A percentile compares a stretch with the other conserved stretches of the same genome.
Conservation (phyloP, 2,797 vertebrate species). For the Cichlasoma orientale region DNA sequence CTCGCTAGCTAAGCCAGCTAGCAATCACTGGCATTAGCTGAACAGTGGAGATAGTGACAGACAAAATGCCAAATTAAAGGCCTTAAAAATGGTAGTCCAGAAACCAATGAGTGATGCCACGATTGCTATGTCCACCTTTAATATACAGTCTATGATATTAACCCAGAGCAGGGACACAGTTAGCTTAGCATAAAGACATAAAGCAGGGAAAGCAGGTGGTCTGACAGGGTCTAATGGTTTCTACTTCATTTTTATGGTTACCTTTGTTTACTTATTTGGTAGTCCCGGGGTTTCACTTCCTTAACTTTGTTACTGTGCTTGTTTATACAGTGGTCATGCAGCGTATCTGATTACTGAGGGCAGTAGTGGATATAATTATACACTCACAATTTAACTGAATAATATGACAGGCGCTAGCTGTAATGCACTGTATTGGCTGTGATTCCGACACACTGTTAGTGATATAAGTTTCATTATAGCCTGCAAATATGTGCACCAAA, state of each 20-base stretch:
- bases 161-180: not conserved
- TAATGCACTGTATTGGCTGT: not conserved
- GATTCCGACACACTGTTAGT: not conserved
- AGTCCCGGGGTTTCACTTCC: too few relatives aligned
- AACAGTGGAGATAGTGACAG: not conserved
- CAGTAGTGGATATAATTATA: not conserved
- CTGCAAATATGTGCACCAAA: not conserved
- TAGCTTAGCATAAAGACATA: not conserved
- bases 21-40: not conserved
- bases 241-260: not conserved
- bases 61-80: not conserved
- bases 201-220: not conserved
- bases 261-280: not conserved
- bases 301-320: not conserved
- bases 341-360: not conserved
- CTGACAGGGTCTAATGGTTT: not conserved
- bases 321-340: not conserved
- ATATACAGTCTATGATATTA: not conserved
- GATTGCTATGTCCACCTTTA: not conserved
- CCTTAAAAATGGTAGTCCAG: not conserved
- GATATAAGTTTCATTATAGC: not conserved
- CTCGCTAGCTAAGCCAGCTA: not conserved
- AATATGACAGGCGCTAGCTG: not conserved
- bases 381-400: not conserved
- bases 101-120: not conserved